Evolutionary conservation across 2,888 invertebrate genomes (phyloP), one percentile per base, ranked within the genome.

Genomic region (Pedicia rivosa): DNA sequence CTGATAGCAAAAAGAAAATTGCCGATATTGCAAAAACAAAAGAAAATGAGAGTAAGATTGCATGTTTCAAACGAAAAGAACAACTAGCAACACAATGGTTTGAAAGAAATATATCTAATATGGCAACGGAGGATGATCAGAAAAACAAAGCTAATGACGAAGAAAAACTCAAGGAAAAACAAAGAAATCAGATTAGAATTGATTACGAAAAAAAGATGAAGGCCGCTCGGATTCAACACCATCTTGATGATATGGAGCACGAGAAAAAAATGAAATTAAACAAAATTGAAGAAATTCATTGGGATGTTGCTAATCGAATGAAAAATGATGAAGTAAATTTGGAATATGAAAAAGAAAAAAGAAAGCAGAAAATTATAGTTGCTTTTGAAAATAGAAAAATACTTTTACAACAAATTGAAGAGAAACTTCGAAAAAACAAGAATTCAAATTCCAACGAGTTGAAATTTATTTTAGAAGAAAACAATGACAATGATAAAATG

Each of bases 81-180:
- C 14, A 25, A 8, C 6, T 35, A 7, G 15, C 35, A 2, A 35
- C 25, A n/a, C n/a, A n/a, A n/a, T n/a, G n/a, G n/a, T n/a, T n/a
- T n/a, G n/a, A n/a, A n/a, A n/a, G n/a, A n/a, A n/a, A n/a, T n/a
- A n/a, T n/a, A n/a, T 1, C 32, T 64, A 52, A 53, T 1, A 65
- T 66, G 31, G 64, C 64, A 30, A 48, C 57, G 7, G 53, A 57
- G 0, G 61, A 63, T 19, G 59, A 60, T 10, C 58, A 52, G 16
- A 60, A 64, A 2, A 59, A 59, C 2, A 55, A 51, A 2, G 51
- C 54, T 31, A 72, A 72, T 25, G 59, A 62, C 1, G 55, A 64
- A 12, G 67, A 66, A 22, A 71, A 72, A 52, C 54, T 54, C 47
- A 60, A 59, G 7, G 49, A 55, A 10, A 52, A 53, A 47, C 53